Base-by-base conservation (phyloP, 2,113 vertebrate genomes). In the Orycteropus afer region DNA sequence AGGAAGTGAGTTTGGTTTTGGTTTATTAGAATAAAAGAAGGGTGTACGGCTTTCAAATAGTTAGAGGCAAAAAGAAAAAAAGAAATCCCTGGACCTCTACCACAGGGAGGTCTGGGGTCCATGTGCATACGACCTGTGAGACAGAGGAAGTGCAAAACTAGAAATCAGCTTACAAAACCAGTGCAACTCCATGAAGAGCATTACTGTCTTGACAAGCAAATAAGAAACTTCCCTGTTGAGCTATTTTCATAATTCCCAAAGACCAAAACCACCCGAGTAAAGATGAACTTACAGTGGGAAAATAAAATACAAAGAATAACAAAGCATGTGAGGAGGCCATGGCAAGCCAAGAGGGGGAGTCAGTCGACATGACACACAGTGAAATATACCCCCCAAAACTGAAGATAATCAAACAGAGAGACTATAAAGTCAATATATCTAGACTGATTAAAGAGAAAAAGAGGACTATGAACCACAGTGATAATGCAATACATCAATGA, bases 401-500 rank as follows among this genome's bases (percentile, higher is more conserved):
- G 74, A 85, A 95, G 90, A 86, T 69, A 92, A 93, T 78, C 57
- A 87, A 94, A 51, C 69, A 40, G 47, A 86, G 92, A 89, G 74
- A 69, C 42, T 65, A 34, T 71, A 78, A 95, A 96, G 85, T 89
- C 90, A 95, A 92, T 34, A 92, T 55, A 71, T 55, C 78, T 47
- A 49, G 61, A 90, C 67, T 53, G 85, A 96, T 95, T 81, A 85
- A 93, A 92, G 53, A 69, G 78, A 55, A 85, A 65, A 14, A 3
- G 73, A 93, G 71, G 82, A 32, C 45, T 23, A 29, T 7, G 73
- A 84, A 88, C n/a, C 37, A 47, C 3, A 34, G 61, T 9, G 23
- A 18, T 63, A 47, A 69, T 15, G 7, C 22, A 83, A 57, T 25
- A 23, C 5, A 37, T 76, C 34, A 11, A n/a, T 29, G 40, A 17